Conservation (phyloP, 2,113 vertebrate species). For the Aramus guarauna region DNA sequence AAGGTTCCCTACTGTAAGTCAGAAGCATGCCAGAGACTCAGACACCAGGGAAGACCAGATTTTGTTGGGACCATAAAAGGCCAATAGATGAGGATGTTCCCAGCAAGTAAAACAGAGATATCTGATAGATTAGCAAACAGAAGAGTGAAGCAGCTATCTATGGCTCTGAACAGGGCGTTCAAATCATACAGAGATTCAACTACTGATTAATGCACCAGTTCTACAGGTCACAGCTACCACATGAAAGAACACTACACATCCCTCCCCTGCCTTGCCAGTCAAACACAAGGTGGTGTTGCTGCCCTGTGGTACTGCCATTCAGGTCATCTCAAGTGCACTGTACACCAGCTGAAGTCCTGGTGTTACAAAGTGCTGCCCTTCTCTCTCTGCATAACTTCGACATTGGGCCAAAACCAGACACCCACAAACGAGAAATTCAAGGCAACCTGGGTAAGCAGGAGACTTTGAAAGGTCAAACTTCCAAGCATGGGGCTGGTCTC, state of each 20-base stretch:
- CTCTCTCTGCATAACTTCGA: not conserved
- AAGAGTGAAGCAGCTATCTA: not conserved
- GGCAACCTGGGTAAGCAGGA: not conserved
- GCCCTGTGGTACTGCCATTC: accelerated
- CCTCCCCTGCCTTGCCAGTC: not conserved
- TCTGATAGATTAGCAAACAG: too few species aligned
- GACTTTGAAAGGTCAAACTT: accelerated
- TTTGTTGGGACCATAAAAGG: not conserved
- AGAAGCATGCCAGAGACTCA: not conserved
- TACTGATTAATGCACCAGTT: not conserved
- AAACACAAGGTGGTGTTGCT: not conserved
- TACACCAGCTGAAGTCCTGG: not conserved
- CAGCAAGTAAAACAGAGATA: not conserved
- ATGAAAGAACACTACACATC: not conserved
- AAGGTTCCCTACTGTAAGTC: not conserved
- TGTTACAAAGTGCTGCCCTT: not conserved
- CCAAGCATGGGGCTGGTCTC: not conserved
- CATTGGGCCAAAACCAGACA: accelerated
- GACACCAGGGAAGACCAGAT: not conserved
- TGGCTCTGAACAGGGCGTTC: not conserved
- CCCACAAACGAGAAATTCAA: not conserved
- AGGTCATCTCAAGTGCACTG: not conserved
- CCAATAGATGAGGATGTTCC: not conserved
- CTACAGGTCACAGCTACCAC: not conserved
- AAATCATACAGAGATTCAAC: accelerated